phyloP scores from a whole-genome alignment of 2,797 vertebrate genomes.

The Gymnothorax reevesii region DNA sequence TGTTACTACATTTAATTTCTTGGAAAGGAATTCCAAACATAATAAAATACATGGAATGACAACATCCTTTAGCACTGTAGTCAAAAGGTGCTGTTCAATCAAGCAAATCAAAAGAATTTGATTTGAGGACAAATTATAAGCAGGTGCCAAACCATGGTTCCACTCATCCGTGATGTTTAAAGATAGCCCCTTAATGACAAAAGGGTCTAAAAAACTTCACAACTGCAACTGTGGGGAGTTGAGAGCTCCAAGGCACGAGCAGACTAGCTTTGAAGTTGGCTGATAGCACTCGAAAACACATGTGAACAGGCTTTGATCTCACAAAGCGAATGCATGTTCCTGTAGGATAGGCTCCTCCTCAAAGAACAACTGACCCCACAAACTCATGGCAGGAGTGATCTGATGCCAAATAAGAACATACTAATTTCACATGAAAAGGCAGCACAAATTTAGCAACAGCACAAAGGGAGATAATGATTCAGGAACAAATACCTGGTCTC shows the following conservation, averaged over 20 bases:
- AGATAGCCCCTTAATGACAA: conserved; percentile 27
- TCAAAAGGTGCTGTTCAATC: background rate
- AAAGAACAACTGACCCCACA: conserved; percentile 14
- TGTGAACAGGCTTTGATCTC: conserved; percentile 47
- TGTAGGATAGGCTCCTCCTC: background rate
- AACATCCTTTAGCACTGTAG: background rate
- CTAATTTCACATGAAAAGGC: conserved; percentile 22
- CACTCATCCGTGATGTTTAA: conserved; percentile 7
- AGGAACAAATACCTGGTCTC: too few relatives aligned
- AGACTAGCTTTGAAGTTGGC: conserved; percentile 46
- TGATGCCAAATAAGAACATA: conserved; percentile 21
- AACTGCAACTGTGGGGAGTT: conserved; percentile 28
- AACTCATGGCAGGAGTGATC: conserved; percentile 22
- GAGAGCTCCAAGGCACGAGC: conserved; percentile 34
- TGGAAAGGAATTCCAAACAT: too few relatives aligned
- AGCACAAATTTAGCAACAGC: background rate
- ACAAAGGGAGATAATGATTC: background rate
- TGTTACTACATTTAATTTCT: too few relatives aligned
- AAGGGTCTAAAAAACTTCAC: conserved; percentile 15
- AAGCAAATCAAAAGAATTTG: background rate
- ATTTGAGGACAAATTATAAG: conserved; percentile 23
- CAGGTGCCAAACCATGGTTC: background rate
- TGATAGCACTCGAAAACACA: conserved; percentile 41
- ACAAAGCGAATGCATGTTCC: conserved; percentile 13
- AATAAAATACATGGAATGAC: too few relatives aligned